Evolutionary conservation across 2,797 vertebrate species (phyloP).

Genomic region (Orestias chungarensis): DNA sequence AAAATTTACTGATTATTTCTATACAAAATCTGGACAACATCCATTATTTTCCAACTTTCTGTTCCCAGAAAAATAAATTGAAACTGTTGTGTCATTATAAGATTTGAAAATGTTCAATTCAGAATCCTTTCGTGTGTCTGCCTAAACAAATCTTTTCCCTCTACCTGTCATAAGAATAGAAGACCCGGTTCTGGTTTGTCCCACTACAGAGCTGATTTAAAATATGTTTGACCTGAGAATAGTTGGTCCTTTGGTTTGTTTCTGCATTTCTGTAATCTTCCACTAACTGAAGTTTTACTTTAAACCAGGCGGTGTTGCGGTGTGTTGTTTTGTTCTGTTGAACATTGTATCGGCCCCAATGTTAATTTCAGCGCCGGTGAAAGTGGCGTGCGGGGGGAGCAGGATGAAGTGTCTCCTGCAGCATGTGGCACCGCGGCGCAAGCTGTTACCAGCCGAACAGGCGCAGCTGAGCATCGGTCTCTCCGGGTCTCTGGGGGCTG

Average conservation of each 20-base stretch:
- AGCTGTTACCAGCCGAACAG: conserved; percentile 79
- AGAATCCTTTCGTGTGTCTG: not conserved
- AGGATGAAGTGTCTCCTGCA: conserved; percentile 79
- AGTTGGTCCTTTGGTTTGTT: not conserved
- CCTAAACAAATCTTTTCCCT: too few species aligned
- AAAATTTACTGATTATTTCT: too few species aligned
- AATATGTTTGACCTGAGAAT: not conserved
- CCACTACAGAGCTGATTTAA: not conserved
- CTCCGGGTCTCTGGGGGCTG: conserved; percentile 74
- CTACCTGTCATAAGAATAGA: not conserved
- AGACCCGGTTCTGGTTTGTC: not conserved
- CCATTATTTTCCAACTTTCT: too few species aligned
- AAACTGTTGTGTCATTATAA: too few species aligned
- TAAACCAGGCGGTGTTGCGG: conserved; percentile 7
- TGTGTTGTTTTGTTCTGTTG: conserved; percentile 49
- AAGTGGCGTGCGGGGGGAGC: conserved; percentile 77
- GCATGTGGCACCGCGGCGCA: conserved; percentile 82
- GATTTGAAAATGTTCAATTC: too few species aligned
- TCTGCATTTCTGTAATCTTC: not conserved
- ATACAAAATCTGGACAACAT: too few species aligned
- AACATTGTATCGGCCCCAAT: conserved; percentile 63
- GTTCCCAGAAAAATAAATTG: too few species aligned
- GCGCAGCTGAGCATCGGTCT: conserved; percentile 75
- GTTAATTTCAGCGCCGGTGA: conserved; percentile 78
- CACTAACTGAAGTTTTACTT: not conserved